These are phyloP conservation scores for Scaptomyza flava DNA, from an alignment of 2,888 invertebrate species.

Conservation along the genomic window DNA sequence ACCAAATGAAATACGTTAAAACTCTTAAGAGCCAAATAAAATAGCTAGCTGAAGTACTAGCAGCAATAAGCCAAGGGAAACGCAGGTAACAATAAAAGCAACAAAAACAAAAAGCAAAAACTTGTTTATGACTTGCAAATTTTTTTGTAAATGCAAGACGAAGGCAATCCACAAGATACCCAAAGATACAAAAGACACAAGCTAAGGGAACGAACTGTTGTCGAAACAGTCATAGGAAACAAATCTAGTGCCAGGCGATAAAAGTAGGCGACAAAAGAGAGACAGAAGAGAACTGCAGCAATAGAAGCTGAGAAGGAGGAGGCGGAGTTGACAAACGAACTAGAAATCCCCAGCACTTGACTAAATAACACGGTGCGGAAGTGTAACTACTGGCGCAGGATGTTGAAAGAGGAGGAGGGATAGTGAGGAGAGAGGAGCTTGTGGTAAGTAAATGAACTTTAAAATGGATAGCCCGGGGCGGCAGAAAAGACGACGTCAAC, in stretches of 20 bases:
- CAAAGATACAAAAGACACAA: constrained; percentile 18
- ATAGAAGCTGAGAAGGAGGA: not conserved
- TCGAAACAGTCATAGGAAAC: constrained; percentile 54
- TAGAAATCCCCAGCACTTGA: constrained; percentile 73
- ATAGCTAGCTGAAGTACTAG: constrained; percentile 7
- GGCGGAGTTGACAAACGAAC: constrained; percentile 67
- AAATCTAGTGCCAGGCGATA: constrained; percentile 49
- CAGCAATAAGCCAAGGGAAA: constrained; percentile 30
- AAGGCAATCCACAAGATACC: constrained; percentile 35
- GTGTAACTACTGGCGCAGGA: constrained; percentile 52
- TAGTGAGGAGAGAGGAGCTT: not conserved
- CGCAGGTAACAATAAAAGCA: constrained; percentile 61
- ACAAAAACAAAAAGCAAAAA: constrained; percentile 71
- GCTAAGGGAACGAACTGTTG: constrained; percentile 43
- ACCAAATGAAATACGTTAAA: constrained; percentile 37
- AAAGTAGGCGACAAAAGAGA: constrained; percentile 11
- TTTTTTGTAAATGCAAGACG: constrained; percentile 61
- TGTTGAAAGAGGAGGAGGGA: not conserved
- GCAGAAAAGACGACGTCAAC: constrained; percentile 4
- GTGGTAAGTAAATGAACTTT: constrained; percentile 73
- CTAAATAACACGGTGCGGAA: constrained; percentile 72
- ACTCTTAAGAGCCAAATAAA: constrained; percentile 19
- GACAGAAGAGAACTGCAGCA: not conserved
- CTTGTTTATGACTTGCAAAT: constrained; percentile 81
- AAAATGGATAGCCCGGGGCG: constrained; percentile 59